These are phyloP conservation scores for Centrocercus urophasianus DNA, from an alignment of 2,113 vertebrate species.

Conservation along the genomic window DNA sequence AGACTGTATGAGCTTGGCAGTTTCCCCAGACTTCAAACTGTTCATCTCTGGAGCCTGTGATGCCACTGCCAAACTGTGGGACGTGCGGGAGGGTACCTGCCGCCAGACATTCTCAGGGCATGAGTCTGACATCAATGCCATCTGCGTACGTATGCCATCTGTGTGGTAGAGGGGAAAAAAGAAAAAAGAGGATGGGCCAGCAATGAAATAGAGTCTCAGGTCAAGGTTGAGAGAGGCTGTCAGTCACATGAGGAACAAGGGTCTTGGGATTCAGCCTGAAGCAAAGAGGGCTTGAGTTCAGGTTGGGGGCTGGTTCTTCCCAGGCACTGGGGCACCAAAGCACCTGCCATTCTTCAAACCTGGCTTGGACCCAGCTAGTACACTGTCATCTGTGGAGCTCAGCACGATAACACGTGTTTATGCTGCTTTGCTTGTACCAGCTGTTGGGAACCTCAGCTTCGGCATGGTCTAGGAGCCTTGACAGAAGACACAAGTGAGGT, in stretches of 20 bases:
- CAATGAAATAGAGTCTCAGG: background rate
- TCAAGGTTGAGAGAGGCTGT: background rate
- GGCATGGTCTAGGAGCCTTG: background rate
- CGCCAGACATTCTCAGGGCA: constrained; percentile 95
- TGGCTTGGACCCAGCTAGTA: background rate
- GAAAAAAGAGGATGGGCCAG: background rate
- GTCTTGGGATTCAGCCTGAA: background rate
- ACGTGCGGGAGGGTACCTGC: constrained; percentile 90
- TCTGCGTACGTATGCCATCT: constrained; percentile 81
- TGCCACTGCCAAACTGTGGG: constrained; percentile 96
- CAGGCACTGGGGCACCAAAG: background rate
- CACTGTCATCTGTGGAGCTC: background rate
- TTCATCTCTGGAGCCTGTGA: constrained; percentile 97
- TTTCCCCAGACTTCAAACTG: constrained; percentile 93
- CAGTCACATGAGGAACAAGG: accelerated
- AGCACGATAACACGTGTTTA: background rate
- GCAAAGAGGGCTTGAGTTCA: background rate
- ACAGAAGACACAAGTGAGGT: accelerated
- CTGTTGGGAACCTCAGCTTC: background rate
- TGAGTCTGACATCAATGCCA: constrained; percentile 96
- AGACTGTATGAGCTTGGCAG: constrained; percentile 95
- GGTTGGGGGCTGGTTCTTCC: background rate
- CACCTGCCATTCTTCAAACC: background rate
- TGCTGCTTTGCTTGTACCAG: background rate
- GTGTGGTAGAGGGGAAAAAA: background rate